Evolutionary conservation across 1,140 invertebrate genomes (phyloP), one percentile per base, ranked within the genome.

Genomic region (Drosophila navojoa): DNA sequence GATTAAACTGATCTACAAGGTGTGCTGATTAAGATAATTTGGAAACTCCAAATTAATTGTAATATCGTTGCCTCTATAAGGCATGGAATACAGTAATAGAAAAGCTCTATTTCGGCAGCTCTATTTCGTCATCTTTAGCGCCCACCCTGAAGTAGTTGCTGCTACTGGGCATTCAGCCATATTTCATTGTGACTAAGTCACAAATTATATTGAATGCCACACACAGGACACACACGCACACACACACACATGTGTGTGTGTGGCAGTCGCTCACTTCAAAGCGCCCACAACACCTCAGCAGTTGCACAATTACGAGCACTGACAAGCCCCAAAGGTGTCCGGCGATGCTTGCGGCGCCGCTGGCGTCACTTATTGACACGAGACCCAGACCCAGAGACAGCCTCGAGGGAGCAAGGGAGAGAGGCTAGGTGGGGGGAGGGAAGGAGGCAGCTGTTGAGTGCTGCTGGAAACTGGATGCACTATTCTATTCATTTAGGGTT

Each of bases 351-450:
- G 50, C 66, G 68, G 44, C 47, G 64, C 38, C 61, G 76, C 71
- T 82, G 82, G 79, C 82, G 82, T 79, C 79, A 86, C 68, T 63
- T 76, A 86, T 79, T 87, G 82, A 87, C 81, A 79, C 47, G 54
- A 49, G 54, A 29, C 27, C 35, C 40, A 55, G 22, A 40, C 54
- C 67, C 60, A 27, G 27, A 32, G 27, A 50, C 9, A 44, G 53
- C 61, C 55, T 5, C 40, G 9, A 16, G 55, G 25, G 15, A 11
- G 40, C 5, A 4, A 35, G 29, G 16, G n/a, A 5, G 15, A 19
- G 7, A n/a, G 27, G 5, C 5, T 2, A 4, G 1, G 27, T 27
- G 27, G 27, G 27, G 5, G 15, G 1, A 22, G 29, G 38, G 42
- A 29, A 42, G 45, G 66, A 67, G 52, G 71, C 44, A 67, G 72